A percentile compares a stretch with the other conserved stretches of the same genome.
Evolutionary conservation across 2,113 vertebrate genomes (phyloP).

Genomic region (Mustela nigripes): DNA sequence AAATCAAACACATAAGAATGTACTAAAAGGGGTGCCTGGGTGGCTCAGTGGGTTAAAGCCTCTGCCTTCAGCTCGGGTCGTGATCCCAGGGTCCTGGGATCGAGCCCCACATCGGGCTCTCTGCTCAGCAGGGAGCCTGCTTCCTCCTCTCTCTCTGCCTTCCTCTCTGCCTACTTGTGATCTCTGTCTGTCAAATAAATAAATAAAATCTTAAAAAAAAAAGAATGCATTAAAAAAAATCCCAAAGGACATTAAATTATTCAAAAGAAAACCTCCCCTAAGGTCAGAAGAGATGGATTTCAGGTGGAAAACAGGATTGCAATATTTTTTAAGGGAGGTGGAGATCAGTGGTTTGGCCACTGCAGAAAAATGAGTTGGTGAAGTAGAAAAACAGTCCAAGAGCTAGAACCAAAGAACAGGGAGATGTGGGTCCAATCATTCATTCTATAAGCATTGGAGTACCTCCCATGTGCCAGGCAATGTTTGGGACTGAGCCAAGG

Average conservation of each 20-base stretch:
- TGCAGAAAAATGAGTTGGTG: not conserved
- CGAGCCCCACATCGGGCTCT: no score
- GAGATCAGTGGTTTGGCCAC: not conserved
- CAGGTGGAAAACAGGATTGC: not conserved
- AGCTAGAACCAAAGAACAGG: not conserved
- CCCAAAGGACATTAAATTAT: not conserved
- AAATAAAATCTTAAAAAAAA: no score
- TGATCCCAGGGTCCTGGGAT: no score
- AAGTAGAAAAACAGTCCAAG: not conserved
- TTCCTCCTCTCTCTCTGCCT: no score
- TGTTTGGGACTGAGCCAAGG: not conserved
- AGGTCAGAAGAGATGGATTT: not conserved
- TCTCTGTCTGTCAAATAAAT: no score
- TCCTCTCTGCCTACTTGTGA: no score
- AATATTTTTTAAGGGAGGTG: not conserved
- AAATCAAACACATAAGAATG: not conserved
- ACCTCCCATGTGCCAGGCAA: not conserved
- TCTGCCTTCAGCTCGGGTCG: no score
- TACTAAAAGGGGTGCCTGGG: not conserved
- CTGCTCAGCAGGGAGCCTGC: no score
- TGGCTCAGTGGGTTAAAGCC: no score
- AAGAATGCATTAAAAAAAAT: not conserved
- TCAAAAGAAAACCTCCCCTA: not conserved
- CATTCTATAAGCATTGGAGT: no score
- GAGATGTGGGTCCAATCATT: not conserved